Base-by-base conservation (phyloP, 1,140 invertebrate genomes). In the Rhizoglyphus robini region DNA sequence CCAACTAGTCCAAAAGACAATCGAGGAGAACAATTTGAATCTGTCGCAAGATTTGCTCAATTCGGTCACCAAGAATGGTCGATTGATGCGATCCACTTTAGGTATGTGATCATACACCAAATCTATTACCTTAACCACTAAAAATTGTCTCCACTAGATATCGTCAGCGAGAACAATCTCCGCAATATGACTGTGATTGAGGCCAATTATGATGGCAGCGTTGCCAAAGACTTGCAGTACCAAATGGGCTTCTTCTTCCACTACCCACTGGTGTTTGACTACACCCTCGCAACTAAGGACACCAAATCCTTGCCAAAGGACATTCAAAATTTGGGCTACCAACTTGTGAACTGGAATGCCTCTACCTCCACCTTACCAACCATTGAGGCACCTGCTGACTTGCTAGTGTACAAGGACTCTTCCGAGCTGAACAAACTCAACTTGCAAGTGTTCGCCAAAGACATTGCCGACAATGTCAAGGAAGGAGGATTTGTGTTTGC, bases 401-500 rank as follows among this genome's bases (percentile, higher is more conserved):
- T 79, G 0, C 67, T 77, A 15, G 67, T 79, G 27, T 70, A 71
- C 13, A 73, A 72, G 51, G 73, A 76, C 67, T 63, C 23, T 25
- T n/a, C 36, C 32, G 46, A 70, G 46, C 27, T 15, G 3, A 23
- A 25, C 11, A 74, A 78, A 46, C 38, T 70, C 36, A 70, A 78
- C 62, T 70, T 78, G 18, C 63, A 65, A 15, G 65, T 69, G 25
- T 71, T 72, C 13, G 68, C 81, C 4, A 48, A 71, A 47, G 72
- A 72, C 31, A 65, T 69, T 1, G 25, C 27, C 4, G 75, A 74
- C 18, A 80, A 84, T 31, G 72, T 93, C 1, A 83, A 81, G 68
- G 73, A 81, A 0, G 81, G 82, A 48, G 89, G 90, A 20, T 87
- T 91, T 72, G 67, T 90, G 1, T 76, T 95, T 41, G 75, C 88